A percentile compares a stretch with the other conserved stretches of the same genome.
Conservation (phyloP, 2,888 invertebrate genomes). For the Andrena flavipes region DNA sequence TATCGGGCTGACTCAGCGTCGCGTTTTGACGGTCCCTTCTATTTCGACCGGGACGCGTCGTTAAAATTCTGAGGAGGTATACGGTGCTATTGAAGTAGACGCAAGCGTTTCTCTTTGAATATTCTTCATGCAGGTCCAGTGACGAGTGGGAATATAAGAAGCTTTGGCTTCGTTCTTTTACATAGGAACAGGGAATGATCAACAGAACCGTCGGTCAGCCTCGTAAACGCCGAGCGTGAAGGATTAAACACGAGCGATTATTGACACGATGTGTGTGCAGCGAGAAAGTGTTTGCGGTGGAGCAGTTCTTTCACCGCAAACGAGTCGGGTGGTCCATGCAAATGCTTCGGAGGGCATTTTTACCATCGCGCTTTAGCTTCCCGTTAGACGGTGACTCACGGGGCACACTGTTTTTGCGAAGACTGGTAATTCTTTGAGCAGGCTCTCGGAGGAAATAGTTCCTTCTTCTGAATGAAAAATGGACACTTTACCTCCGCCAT, state of each 20-base stretch:
- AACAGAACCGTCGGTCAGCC: too few species aligned
- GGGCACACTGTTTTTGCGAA: constrained; percentile 37
- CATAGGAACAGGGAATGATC: too few species aligned
- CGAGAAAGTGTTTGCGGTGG: neutral
- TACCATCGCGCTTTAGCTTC: constrained; percentile 36
- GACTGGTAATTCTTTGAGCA: constrained; percentile 24
- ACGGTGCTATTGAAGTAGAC: neutral
- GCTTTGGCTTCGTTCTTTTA: too few species aligned
- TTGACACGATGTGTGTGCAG: neutral
- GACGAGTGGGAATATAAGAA: too few species aligned
- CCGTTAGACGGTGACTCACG: constrained; percentile 63
- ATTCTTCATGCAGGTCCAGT: too few species aligned
- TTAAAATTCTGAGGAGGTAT: neutral
- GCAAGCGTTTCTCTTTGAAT: neutral
- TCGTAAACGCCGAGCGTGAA: neutral
- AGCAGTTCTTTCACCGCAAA: neutral
- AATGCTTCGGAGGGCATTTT: constrained; percentile 42
- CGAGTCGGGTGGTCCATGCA: constrained; percentile 30
- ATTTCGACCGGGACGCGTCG: neutral
- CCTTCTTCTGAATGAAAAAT: neutral
- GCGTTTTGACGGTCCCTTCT: constrained; percentile 4
- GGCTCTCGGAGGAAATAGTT: constrained; percentile 1
- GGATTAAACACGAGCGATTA: neutral
- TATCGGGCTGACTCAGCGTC: constrained; percentile 3
- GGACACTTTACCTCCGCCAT: neutral